Evolutionary conservation across 2,113 vertebrate species (phyloP).

Genomic region (Fregata magnificens): DNA sequence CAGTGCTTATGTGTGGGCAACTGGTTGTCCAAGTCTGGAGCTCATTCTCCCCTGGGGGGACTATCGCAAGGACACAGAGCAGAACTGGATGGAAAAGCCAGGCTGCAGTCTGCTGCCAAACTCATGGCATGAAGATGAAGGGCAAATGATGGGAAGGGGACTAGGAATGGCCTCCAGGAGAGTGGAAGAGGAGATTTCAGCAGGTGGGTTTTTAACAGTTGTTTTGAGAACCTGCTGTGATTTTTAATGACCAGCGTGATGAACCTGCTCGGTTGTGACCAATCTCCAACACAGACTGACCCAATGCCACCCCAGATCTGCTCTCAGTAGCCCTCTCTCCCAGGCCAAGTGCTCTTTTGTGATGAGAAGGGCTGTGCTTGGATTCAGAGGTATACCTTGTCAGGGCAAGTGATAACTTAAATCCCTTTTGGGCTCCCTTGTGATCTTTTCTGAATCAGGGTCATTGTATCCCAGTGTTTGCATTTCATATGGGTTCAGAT

Average conservation of each 20-base stretch:
- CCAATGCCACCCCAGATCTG: not conserved
- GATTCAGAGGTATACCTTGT: not conserved
- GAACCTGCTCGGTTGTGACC: not conserved
- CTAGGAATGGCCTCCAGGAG: not conserved
- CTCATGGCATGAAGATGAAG: not conserved
- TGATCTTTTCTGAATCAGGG: not conserved
- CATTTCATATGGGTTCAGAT: not conserved
- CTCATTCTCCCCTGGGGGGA: not conserved
- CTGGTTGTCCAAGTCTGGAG: not conserved
- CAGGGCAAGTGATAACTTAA: not conserved
- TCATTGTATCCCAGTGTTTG: not conserved
- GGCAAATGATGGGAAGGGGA: not conserved
- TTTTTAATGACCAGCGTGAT: not conserved
- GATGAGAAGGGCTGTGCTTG: not conserved
- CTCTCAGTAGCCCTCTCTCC: not conserved
- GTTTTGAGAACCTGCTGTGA: not conserved
- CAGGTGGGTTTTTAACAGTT: not conserved
- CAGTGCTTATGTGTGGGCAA: not conserved
- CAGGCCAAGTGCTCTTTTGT: not conserved
- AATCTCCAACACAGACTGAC: not conserved
- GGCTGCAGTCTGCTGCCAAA: not conserved
- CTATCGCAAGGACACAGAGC: not conserved
- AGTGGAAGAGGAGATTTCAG: not conserved
- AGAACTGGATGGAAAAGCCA: not conserved
- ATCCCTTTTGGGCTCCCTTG: not conserved